Percentiles rank a stretch among this genome's conserved stretches.
Evolutionary conservation across 2,888 invertebrate genomes (phyloP).

Genomic region (Rugalucina vietnamica): DNA sequence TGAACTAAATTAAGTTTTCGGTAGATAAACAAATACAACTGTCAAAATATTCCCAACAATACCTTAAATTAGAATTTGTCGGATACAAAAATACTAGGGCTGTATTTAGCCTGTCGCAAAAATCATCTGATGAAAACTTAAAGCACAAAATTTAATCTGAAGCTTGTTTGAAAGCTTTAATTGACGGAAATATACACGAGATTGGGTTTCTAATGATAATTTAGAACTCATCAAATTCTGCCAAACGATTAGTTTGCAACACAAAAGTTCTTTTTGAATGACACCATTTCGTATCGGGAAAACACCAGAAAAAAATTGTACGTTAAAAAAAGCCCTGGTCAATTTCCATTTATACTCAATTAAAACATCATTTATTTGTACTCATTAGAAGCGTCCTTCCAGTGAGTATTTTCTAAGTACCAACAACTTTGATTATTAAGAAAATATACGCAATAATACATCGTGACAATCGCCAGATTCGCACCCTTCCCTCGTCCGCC

Average conservation of each 20-base stretch:
- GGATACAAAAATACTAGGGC: not conserved
- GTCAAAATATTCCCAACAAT: slow-evolving; percentile 4
- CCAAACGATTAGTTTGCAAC: slow-evolving; percentile 54
- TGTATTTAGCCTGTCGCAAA: not conserved
- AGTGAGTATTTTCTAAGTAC: no score
- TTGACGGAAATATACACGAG: slow-evolving; percentile 52
- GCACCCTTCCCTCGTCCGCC: no score
- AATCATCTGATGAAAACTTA: slow-evolving; percentile 9
- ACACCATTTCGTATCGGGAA: slow-evolving; percentile 44
- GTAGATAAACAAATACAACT: slow-evolving; percentile 16
- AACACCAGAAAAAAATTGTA: no score
- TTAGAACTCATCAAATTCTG: slow-evolving; percentile 56
- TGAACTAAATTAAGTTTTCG: slow-evolving; percentile 16
- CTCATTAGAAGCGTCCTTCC: no score
- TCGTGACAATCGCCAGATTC: no score
- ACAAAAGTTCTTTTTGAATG: slow-evolving; percentile 55
- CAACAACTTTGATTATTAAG: no score
- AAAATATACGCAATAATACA: no score
- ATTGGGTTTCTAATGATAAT: slow-evolving; percentile 48
- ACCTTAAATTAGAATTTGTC: not conserved
- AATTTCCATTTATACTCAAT: no score
- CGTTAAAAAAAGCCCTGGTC: no score
- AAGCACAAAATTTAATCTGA: slow-evolving; percentile 41
- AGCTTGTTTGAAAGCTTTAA: slow-evolving; percentile 42
- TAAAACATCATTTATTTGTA: no score